Base-by-base conservation (phyloP, 1,140 invertebrate genomes). In the Macrosteles quadrilineatus region DNA sequence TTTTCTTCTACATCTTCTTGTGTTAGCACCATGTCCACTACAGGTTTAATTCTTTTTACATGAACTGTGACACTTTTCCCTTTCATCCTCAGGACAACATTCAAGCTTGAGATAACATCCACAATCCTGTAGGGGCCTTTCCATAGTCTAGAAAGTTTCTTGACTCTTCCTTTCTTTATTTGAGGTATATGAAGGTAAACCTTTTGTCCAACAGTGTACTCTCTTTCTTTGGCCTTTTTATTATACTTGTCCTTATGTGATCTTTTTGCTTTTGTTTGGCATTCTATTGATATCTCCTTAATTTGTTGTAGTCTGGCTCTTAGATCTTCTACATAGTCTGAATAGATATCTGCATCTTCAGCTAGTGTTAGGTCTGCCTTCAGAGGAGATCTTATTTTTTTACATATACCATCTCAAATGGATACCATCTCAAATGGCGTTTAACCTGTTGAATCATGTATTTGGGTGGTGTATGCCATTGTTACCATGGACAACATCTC, bases 11-110 rank as follows among this genome's bases (percentile, higher is more conserved):
- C 4, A 6, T 36, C 32, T 6, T 36, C 32, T 36, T 50, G 47
- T 6, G 3, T 23, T 50, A 23, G 47, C 47, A 4, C n/a, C n/a
- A 6, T 11, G 17, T 23, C n/a, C 3, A 50, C 17, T 6, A 50
- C 62, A 31, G 62, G 62, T 65, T 65, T 65, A n/a, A 65, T 32
- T 32, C 62, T 30, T 14, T 65, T 65, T 65, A 65, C 30, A 31
- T 65, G 62, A 12, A 65, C 62, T 31, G 40, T 43, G 14, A 65
- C 62, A 43, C 31, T 65, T 19, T 9, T 65, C 17, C 62, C 62
- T 65, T 14, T 65, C 17, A 65, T 43, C 40, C 23, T 65, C 17
- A 65, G 17, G 1, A 65, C 62, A 21, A 65, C 30, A 25, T 27
- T 65, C 62, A 31, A 9, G 2, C 31, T 36, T 21, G 29, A 30